These are phyloP conservation scores for Pygocentrus nattereri DNA, from an alignment of 2,797 vertebrate species.

Conservation along the genomic window DNA sequence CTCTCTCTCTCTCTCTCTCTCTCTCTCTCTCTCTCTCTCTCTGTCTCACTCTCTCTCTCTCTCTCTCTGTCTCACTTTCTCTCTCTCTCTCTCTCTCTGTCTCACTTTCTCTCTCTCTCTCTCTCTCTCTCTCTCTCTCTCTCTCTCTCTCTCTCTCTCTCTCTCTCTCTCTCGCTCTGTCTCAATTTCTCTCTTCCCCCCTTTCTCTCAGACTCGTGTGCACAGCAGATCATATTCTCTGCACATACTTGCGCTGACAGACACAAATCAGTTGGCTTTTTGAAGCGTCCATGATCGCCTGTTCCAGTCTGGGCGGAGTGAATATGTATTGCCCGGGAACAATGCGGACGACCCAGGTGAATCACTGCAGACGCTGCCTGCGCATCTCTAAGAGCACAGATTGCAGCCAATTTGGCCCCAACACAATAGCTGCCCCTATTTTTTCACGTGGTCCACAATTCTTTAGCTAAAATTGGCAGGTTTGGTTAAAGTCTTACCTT, in stretches of 20 bases:
- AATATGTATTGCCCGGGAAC: slow-evolving; percentile 56
- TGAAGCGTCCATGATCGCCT: slow-evolving; percentile 67
- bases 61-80: slow-evolving; percentile 55
- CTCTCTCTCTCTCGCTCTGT: slow-evolving; percentile 49
- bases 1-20: slow-evolving; percentile 53
- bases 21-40: slow-evolving; percentile 57
- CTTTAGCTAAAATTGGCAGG: slow-evolving; percentile 36
- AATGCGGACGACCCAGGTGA: slow-evolving; percentile 50
- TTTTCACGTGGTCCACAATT: slow-evolving; percentile 33
- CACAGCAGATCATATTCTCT: slow-evolving; percentile 69
- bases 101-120: slow-evolving; percentile 46
- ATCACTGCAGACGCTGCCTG: slow-evolving; percentile 54
- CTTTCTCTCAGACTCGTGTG: neutral
- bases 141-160: slow-evolving; percentile 37
- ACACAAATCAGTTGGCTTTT: slow-evolving; percentile 74
- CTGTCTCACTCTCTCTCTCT: slow-evolving; percentile 52
- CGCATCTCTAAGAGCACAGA: slow-evolving; percentile 56
- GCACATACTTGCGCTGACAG: slow-evolving; percentile 69
- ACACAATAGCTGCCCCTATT: slow-evolving; percentile 23
- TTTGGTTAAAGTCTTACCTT: slow-evolving; percentile 17
- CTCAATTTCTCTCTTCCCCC: slow-evolving; percentile 56
- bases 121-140: slow-evolving; percentile 58
- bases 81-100: slow-evolving; percentile 58
- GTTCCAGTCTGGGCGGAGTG: slow-evolving; percentile 61
- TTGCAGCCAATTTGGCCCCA: slow-evolving; percentile 50